These are phyloP conservation scores for Eupithecia subfuscata DNA, from an alignment of 2,888 invertebrate species.

Conservation along the genomic window DNA sequence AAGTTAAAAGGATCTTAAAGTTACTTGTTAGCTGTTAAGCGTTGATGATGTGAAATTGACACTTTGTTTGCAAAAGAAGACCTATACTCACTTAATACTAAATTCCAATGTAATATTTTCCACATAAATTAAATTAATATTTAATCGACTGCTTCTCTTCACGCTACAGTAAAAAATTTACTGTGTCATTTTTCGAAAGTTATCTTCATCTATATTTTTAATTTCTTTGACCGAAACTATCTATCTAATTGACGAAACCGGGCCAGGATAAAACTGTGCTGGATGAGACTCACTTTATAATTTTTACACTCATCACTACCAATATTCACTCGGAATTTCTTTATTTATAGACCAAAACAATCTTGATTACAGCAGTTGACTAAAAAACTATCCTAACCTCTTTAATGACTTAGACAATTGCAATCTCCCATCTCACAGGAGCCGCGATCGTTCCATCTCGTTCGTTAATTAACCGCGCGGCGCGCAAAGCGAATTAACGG, in stretches of 20 bases:
- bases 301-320: not conserved
- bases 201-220: not conserved
- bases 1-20: not conserved
- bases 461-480: conserved; percentile 40
- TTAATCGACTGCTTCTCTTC: not conserved
- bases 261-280: not conserved
- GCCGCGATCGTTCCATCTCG: conserved; percentile 34
- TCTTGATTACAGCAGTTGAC: conserved; percentile 1
- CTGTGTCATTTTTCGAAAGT: not conserved
- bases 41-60: not conserved
- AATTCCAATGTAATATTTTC: not conserved
- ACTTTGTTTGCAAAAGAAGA: not conserved
- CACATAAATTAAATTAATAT: not conserved
- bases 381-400: conserved; percentile 23
- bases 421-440: conserved; percentile 36
- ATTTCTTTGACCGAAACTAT: not conserved
- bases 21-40: not conserved
- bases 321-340: not conserved
- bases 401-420: conserved; percentile 33
- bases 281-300: not conserved
- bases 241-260: not conserved
- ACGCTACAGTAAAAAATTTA: not conserved
- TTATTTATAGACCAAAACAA: not conserved
- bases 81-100: not conserved
- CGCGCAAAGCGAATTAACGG: conserved; percentile 41